Percentiles rank a stretch among this genome's conserved stretches.
Conservation (phyloP, 2,797 vertebrate genomes). For the Megalops cyprinoides region DNA sequence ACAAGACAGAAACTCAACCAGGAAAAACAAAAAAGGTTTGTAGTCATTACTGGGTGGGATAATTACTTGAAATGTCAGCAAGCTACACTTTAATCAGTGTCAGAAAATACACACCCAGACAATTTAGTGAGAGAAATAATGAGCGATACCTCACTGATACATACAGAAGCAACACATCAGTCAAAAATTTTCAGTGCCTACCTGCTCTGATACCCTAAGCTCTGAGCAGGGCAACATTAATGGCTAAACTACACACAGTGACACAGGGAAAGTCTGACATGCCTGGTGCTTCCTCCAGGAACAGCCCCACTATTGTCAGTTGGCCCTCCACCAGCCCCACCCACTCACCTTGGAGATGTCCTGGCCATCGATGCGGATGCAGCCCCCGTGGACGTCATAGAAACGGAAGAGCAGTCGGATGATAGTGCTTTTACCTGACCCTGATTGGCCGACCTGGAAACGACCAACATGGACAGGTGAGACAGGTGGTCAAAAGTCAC, state of each 20-base stretch:
- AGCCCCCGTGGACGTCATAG: slow-evolving; percentile 86
- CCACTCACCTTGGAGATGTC: slow-evolving; percentile 86
- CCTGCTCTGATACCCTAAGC: neutral
- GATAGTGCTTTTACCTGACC: slow-evolving; percentile 93
- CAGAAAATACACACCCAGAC: neutral
- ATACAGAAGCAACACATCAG: neutral
- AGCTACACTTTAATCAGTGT: neutral
- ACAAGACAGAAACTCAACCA: slow-evolving; percentile 2
- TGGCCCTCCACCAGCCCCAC: neutral
- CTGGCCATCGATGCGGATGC: slow-evolving; percentile 88
- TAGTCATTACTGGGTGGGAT: neutral
- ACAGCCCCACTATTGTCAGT: neutral
- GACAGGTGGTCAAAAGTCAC: neutral
- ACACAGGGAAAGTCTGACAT: no score
- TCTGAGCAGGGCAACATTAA: no score
- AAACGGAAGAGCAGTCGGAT: slow-evolving; percentile 94
- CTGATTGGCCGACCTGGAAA: slow-evolving; percentile 87
- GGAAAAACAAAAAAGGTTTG: neutral
- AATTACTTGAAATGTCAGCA: neutral
- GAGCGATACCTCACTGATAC: neutral
- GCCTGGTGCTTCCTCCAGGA: neutral
- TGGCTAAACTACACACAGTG: neutral
- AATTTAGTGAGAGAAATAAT: neutral
- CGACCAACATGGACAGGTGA: neutral
- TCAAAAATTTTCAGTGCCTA: no score